A percentile compares a stretch with the other conserved stretches of the same genome.
These are phyloP conservation scores for Ericerus pela DNA, from an alignment of 1,140 invertebrate species.

Conservation along the genomic window DNA sequence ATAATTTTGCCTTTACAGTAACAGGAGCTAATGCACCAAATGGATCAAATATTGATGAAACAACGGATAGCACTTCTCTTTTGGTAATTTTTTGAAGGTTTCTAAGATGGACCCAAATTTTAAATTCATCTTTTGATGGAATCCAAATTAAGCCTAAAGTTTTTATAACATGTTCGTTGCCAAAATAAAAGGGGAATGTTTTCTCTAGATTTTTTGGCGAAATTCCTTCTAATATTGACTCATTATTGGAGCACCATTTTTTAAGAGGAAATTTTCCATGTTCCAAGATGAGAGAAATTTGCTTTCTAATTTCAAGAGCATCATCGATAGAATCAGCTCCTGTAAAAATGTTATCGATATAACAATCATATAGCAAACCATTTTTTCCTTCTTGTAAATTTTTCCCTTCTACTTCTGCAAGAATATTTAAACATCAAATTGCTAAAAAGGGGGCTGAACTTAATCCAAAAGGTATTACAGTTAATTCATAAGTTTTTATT, in stretches of 20 bases:
- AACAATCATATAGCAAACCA: slow-evolving; percentile 12
- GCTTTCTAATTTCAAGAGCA: neutral
- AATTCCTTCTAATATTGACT: neutral
- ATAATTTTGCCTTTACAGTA: slow-evolving; percentile 18
- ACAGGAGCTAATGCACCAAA: slow-evolving; percentile 23
- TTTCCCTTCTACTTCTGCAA: neutral
- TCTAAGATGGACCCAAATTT: neutral
- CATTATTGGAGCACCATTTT: slow-evolving; percentile 19
- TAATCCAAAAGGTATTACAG: slow-evolving; percentile 14
- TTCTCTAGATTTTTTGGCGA: neutral
- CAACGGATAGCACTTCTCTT: slow-evolving; percentile 14
- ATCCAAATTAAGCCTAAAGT: slow-evolving; percentile 11
- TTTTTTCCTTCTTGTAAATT: neutral
- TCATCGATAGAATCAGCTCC: slow-evolving; percentile 4
- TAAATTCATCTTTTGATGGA: neutral
- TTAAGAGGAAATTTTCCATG: slow-evolving; percentile 13
- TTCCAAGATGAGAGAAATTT: slow-evolving; percentile 2
- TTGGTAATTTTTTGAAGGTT: neutral
- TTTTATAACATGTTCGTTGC: neutral
- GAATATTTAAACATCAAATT: neutral
- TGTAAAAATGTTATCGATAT: slow-evolving; percentile 15
- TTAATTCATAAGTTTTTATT: slow-evolving; percentile 15
- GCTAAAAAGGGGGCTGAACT: slow-evolving; percentile 4
- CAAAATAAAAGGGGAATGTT: neutral
- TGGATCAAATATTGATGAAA: slow-evolving; percentile 25